Conservation (phyloP, 2,113 vertebrate genomes). For the Catharus fuscescens region DNA sequence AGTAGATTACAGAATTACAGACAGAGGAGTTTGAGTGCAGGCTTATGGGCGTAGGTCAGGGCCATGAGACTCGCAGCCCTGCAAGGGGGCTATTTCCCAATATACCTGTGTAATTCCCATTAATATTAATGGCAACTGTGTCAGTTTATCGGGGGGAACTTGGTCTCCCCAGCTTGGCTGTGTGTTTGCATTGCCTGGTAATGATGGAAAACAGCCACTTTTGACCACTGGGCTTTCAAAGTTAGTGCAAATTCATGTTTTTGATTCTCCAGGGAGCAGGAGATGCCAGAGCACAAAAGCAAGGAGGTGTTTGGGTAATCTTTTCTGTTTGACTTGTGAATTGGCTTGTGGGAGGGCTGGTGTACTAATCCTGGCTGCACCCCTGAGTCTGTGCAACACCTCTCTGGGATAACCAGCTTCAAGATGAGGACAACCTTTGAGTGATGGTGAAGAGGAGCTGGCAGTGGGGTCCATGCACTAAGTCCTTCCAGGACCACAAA, state of each 20-base stretch:
- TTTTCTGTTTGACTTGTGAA: background rate
- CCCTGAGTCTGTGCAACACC: rapidly evolving
- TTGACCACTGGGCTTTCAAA: background rate
- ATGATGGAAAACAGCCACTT: background rate
- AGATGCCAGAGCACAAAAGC: background rate
- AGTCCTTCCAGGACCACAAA: background rate
- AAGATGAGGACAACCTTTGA: background rate
- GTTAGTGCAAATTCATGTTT: background rate
- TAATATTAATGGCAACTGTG: background rate
- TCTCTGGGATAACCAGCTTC: background rate
- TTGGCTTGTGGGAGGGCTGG: background rate
- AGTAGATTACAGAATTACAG: slow-evolving; percentile 4
- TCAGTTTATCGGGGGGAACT: background rate
- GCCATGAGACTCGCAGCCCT: background rate
- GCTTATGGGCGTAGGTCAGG: background rate
- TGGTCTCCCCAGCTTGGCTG: background rate
- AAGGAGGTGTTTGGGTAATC: background rate
- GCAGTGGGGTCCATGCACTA: background rate
- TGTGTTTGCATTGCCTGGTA: background rate
- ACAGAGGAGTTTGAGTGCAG: background rate
- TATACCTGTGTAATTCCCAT: background rate
- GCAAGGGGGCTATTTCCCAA: background rate
- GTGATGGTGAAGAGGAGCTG: background rate
- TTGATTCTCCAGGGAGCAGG: rapidly evolving
- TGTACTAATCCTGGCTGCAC: background rate